These are phyloP conservation scores for Ichneumoninae sp. DNA, from an alignment of 2,888 invertebrate species.

Conservation along the genomic window DNA sequence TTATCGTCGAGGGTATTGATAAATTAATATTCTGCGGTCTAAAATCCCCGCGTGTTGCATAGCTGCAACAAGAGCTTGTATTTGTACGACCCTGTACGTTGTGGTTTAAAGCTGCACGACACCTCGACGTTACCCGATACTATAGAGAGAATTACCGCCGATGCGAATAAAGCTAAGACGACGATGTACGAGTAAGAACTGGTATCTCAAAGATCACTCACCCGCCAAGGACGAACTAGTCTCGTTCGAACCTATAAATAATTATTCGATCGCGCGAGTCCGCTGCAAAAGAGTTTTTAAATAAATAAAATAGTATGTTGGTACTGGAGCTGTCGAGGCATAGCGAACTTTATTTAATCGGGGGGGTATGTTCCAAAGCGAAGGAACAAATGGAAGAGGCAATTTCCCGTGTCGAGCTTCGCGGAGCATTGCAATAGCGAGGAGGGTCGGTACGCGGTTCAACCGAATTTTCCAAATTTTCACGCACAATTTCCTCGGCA, in stretches of 20 bases:
- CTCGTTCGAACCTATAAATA: conserved; percentile 32
- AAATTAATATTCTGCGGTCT: conserved; percentile 77
- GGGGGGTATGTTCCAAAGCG: conserved; percentile 22
- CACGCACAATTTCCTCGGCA: conserved; percentile 83
- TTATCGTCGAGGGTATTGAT: conserved; percentile 78
- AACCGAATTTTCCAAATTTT: conserved; percentile 49
- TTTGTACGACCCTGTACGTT: not conserved
- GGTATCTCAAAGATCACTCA: conserved; percentile 67
- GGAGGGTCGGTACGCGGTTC: conserved; percentile 21
- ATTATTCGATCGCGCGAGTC: not conserved
- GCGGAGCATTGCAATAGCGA: not conserved
- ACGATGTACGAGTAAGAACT: conserved; percentile 22
- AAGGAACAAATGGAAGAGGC: conserved; percentile 42
- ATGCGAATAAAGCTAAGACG: conserved; percentile 9
- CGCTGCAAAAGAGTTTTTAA: not conserved
- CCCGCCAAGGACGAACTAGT: conserved; percentile 67
- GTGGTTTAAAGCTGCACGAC: conserved; percentile 10
- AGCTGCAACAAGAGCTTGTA: conserved; percentile 54
- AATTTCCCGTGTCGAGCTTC: conserved; percentile 55
- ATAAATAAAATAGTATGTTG: not conserved
- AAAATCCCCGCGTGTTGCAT: conserved; percentile 18
- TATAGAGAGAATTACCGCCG: conserved; percentile 7
- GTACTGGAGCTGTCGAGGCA: conserved; percentile 1
- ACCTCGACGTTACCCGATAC: conserved; percentile 5
- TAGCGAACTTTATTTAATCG: conserved; percentile 24